Conservation (phyloP, 1,140 invertebrate species). For the Littorina saxatilis region DNA sequence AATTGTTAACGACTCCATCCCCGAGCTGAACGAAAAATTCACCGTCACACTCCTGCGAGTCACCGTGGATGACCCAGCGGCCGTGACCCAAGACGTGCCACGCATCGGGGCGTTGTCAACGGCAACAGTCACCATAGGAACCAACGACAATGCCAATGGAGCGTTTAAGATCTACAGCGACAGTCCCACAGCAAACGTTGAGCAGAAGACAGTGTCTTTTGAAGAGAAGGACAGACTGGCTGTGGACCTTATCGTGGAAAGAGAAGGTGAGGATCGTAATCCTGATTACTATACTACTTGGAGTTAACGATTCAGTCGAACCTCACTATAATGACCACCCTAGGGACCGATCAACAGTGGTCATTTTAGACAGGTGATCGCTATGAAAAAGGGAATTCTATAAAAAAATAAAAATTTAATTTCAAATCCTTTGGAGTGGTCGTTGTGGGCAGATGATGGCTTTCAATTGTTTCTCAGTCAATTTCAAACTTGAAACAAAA, state of each 20-base stretch:
- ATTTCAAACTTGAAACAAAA: no score
- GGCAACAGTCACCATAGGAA: conserved; percentile 61
- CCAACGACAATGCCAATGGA: conserved; percentile 72
- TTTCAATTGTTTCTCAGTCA: no score
- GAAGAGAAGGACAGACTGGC: conserved; percentile 64
- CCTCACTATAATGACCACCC: no score
- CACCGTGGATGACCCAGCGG: conserved; percentile 54
- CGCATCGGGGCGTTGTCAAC: conserved; percentile 53
- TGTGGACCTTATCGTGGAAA: conserved; percentile 70
- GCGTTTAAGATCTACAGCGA: conserved; percentile 66
- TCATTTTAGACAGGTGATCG: no score
- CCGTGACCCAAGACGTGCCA: conserved; percentile 58
- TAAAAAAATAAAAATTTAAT: no score
- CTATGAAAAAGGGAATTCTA: no score
- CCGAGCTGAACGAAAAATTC: conserved; percentile 72
- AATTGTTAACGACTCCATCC: conserved; percentile 65
- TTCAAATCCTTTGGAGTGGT: no score
- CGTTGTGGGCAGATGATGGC: no score
- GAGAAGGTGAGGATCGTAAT: conserved; percentile 64
- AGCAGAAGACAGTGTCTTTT: conserved; percentile 60
- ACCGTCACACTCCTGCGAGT: conserved; percentile 57
- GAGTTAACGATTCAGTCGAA: no score
- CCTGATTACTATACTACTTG: not conserved
- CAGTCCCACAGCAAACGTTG: conserved; percentile 51
- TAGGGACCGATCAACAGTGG: no score